Base-by-base conservation (phyloP, 2,888 invertebrate genomes). In the Agrotis segetum region DNA sequence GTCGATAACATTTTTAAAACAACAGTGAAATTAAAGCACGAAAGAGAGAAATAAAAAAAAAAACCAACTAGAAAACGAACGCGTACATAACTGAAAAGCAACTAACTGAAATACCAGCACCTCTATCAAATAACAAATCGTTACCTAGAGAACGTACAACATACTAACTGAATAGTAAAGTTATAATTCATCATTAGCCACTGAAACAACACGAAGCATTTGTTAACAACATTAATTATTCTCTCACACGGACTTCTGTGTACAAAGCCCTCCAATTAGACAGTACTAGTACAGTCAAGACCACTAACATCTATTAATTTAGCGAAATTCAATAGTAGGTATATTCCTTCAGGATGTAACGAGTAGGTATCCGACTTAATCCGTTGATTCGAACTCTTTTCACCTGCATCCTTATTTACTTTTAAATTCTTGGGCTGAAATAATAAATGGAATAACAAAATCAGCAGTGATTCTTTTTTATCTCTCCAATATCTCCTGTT, bases 211-310 rank as follows among this genome's bases (percentile, higher is more conserved):
- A 70, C 53, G 53, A 61, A 63, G 71, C 70, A 77, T 79, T 81
- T 79, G 70, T 85, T 77, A 77, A 76, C 74, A 73, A 77, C 74
- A 84, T 84, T 79, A 85, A 82, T 85, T 77, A 85, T 84, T 77
- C 77, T 63, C 69, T 76, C 52, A 79, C 71, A 77, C 58, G 60
- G 74, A 77, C 56, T 60, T 71, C 64, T 71, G 60, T 75, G 58
- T 66, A 67, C 67, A 67, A 67, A 72, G 74, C 73, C 56, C 49
- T 84, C 73, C 79, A 80, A 83, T 85, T 83, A 85, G 77, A 81
- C 71, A 68, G 65, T 70, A 59, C 77, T 69, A 62, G 56, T 56
- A 56, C 34, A 56, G 56, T 56, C 34, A 14, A 1, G 34, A 34
- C 56, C 34, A 56, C 56, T 34, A 34, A 34, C 19, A 55, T 55